phyloP scores from a whole-genome alignment of 2,888 invertebrate genomes.

The Drosophila cognata region DNA sequence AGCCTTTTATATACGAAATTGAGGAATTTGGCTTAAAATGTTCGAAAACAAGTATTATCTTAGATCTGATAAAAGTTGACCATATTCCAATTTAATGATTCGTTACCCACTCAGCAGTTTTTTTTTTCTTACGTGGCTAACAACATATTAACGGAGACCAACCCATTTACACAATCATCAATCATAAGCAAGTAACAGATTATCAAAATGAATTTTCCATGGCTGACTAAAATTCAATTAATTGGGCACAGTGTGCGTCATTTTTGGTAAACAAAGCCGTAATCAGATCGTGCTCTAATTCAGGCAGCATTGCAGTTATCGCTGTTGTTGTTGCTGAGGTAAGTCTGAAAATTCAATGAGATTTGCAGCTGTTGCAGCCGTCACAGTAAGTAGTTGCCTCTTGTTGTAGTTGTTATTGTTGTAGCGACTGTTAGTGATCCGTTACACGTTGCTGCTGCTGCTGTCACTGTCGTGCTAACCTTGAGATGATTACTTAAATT shows the following conservation, averaged over 20 bases:
- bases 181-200: conserved; percentile 39
- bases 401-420: conserved; percentile 20
- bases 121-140: not conserved
- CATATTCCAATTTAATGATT: conserved; percentile 22
- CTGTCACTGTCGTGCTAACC: conserved; percentile 78
- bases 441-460: conserved; percentile 65
- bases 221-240: conserved; percentile 61
- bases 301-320: conserved; percentile 45
- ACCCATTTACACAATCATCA: conserved; percentile 43
- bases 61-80: not conserved
- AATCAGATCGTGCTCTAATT: conserved; percentile 76
- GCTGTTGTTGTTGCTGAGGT: conserved; percentile 32
- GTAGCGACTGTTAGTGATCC: conserved; percentile 68
- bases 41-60: not conserved
- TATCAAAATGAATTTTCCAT: conserved; percentile 42
- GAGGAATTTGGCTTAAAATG: not conserved
- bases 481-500: conserved; percentile 79
- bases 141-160: conserved; percentile 16
- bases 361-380: conserved; percentile 51
- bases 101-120: conserved; percentile 15
- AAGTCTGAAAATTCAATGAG: conserved; percentile 39
- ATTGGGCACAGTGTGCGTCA: conserved; percentile 68
- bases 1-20: not conserved
- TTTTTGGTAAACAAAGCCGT: conserved; percentile 61
- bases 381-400: conserved; percentile 30